phyloP scores from a whole-genome alignment of 2,888 invertebrate species.

The Gymnocheta viridis region DNA sequence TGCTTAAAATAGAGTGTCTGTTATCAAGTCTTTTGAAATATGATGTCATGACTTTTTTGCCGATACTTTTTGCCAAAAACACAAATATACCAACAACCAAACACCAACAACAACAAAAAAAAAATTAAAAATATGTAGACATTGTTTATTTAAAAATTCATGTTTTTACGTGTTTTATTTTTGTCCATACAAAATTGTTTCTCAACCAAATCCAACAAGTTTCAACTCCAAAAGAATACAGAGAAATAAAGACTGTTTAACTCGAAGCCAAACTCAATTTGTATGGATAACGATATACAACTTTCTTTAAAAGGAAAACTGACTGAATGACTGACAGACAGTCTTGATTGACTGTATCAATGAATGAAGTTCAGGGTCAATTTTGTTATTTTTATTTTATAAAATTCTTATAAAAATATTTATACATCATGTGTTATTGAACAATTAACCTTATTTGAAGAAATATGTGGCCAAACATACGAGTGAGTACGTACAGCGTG shows the following conservation, averaged over 20 bases:
- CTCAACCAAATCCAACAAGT: conserved; percentile 1
- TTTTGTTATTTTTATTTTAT: conserved; percentile 31
- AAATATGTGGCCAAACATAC: not conserved
- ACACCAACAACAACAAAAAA: too few species aligned
- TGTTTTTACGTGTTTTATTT: not conserved
- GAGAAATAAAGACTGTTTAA: not conserved
- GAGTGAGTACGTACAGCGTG: not conserved
- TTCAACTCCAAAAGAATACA: not conserved
- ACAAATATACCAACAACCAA: conserved; percentile 11
- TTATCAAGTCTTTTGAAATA: conserved; percentile 50
- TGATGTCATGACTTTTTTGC: conserved; percentile 66
- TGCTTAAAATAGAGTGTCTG: conserved; percentile 5
- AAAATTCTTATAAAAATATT: conserved; percentile 25
- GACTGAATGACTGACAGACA: conserved; percentile 4
- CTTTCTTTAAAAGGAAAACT: conserved; percentile 65
- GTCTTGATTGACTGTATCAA: conserved; percentile 14
- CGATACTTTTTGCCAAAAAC: conserved; percentile 27
- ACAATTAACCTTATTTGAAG: conserved; percentile 37
- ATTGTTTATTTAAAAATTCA: conserved; percentile 32
- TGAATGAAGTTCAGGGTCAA: conserved; percentile 67
- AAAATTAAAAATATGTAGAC: conserved; percentile 16
- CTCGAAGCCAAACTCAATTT: conserved; percentile 41
- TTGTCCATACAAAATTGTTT: not conserved
- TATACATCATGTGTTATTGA: conserved; percentile 30
- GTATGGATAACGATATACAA: conserved; percentile 48